Percentiles rank a stretch among this genome's conserved stretches.
These are phyloP conservation scores for Netelia melanura DNA, from an alignment of 2,888 invertebrate species.

Conservation along the genomic window DNA sequence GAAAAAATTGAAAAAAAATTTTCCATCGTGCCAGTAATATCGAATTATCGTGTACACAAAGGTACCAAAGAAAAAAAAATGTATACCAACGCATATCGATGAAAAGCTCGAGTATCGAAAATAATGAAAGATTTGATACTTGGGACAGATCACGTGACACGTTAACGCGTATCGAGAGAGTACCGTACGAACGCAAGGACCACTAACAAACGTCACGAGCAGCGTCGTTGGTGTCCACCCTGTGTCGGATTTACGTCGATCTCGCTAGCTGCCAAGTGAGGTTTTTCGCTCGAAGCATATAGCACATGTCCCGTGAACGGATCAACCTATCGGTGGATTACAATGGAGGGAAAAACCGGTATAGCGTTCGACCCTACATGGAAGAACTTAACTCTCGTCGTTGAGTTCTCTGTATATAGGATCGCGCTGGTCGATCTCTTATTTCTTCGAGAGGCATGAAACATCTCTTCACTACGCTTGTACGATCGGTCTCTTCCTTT, in stretches of 20 bases:
- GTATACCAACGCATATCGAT: too few species aligned
- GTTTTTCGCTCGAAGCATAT: slow-evolving; percentile 43
- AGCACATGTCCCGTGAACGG: slow-evolving; percentile 51
- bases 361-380: slow-evolving; percentile 62
- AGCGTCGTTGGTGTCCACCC: slow-evolving; percentile 57
- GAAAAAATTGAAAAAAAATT: background rate
- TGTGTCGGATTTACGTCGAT: slow-evolving; percentile 57
- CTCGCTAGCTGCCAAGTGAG: slow-evolving; percentile 17
- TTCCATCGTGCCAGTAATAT: background rate
- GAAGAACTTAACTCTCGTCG: slow-evolving; percentile 58
- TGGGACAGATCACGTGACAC: background rate
- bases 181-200: background rate
- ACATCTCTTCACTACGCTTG: slow-evolving; percentile 58
- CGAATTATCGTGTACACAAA: background rate
- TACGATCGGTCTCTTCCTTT: slow-evolving; percentile 51
- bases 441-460: slow-evolving; percentile 63
- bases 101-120: background rate
- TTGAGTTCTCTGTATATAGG: slow-evolving; percentile 36
- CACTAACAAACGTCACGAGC: background rate
- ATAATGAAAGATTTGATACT: background rate
- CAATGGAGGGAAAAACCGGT: slow-evolving; percentile 68
- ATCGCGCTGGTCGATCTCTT: slow-evolving; percentile 58
- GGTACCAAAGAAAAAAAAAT: too few species aligned
- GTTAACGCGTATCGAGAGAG: slow-evolving; percentile 4
- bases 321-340: slow-evolving; percentile 64